Percentiles rank a stretch among this genome's conserved stretches.
These are phyloP conservation scores for Zaprionus lineosus DNA, from an alignment of 2,888 invertebrate species.

Conservation along the genomic window DNA sequence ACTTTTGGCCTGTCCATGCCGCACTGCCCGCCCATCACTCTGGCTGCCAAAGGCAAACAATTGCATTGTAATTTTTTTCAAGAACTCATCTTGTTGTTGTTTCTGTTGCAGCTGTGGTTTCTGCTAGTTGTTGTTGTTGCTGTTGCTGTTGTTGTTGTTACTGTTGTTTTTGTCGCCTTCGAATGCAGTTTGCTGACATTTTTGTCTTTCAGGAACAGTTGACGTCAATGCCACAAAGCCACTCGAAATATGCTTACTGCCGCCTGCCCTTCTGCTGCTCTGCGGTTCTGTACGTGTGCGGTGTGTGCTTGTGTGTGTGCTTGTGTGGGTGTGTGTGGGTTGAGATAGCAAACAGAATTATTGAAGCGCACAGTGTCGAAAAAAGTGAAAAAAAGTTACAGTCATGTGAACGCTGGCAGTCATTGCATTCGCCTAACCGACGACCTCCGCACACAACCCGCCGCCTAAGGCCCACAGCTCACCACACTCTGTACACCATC, in stretches of 20 bases:
- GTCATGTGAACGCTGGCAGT: too few species aligned
- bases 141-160: conserved; percentile 10
- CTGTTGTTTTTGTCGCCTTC: conserved; percentile 31
- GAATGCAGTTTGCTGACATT: conserved; percentile 54
- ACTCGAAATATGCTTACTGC: conserved; percentile 60
- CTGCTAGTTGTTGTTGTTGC: conserved; percentile 13
- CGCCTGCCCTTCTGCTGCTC: too few species aligned
- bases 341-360: conserved; percentile 69
- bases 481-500: not conserved
- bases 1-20: conserved; percentile 31
- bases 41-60: conserved; percentile 63
- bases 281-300: conserved; percentile 18
- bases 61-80: conserved; percentile 69
- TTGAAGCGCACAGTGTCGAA: conserved; percentile 60
- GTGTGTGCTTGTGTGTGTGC: not conserved
- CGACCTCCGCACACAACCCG: conserved; percentile 10
- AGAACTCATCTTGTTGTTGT: too few species aligned
- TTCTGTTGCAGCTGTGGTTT: conserved; percentile 1
- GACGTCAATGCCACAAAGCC: conserved; percentile 68
- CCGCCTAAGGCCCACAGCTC: conserved; percentile 1
- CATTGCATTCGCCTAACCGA: too few species aligned
- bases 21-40: conserved; percentile 1
- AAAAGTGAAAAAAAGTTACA: conserved; percentile 30
- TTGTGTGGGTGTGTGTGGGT: conserved; percentile 3
- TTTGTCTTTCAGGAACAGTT: conserved; percentile 55